These are phyloP conservation scores for Catalaphyllia jardinei DNA, from an alignment of 64 coral and sea anemone species.

Conservation along the genomic window DNA sequence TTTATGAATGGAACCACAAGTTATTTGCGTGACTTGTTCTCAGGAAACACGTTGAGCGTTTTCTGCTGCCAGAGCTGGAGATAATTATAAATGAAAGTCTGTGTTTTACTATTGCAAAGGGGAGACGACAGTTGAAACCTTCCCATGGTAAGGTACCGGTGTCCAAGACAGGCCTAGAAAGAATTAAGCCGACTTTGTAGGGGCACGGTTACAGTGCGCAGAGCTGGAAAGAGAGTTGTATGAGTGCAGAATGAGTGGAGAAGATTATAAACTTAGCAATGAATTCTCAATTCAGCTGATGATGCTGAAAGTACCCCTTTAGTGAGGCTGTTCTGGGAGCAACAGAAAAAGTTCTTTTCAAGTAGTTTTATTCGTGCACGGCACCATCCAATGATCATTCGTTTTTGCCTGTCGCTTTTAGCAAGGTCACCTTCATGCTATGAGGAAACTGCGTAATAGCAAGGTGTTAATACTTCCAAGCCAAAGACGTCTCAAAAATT, in stretches of 20 bases:
- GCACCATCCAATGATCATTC: constrained; percentile 45
- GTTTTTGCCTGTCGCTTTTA: constrained; percentile 35
- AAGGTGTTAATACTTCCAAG: too few species aligned
- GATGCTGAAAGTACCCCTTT: constrained; percentile 28
- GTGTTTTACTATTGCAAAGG: too few species aligned
- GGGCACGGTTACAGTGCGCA: constrained; percentile 8
- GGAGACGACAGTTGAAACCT: too few species aligned
- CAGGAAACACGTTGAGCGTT: too few species aligned
- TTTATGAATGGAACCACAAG: too few species aligned
- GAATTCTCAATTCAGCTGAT: constrained; percentile 27
- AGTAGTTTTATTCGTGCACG: constrained; percentile 9
- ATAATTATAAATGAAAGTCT: too few species aligned
- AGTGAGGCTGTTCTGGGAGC: constrained; percentile 46
- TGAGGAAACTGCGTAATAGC: background rate
- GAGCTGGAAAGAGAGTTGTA: constrained; percentile 15
- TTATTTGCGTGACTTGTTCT: too few species aligned
- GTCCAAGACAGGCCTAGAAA: constrained; percentile 36
- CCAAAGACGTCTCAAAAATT: too few species aligned
- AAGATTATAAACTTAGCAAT: constrained; percentile 42
- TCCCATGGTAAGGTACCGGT: background rate
- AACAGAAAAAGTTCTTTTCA: constrained; percentile 47
- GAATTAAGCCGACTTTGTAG: constrained; percentile 15
- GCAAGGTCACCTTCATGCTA: constrained; percentile 23
- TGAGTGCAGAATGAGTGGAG: background rate
- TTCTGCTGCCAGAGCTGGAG: too few species aligned